Evolutionary conservation across 2,888 invertebrate genomes (phyloP).

Genomic region (Thalpophila matura): DNA sequence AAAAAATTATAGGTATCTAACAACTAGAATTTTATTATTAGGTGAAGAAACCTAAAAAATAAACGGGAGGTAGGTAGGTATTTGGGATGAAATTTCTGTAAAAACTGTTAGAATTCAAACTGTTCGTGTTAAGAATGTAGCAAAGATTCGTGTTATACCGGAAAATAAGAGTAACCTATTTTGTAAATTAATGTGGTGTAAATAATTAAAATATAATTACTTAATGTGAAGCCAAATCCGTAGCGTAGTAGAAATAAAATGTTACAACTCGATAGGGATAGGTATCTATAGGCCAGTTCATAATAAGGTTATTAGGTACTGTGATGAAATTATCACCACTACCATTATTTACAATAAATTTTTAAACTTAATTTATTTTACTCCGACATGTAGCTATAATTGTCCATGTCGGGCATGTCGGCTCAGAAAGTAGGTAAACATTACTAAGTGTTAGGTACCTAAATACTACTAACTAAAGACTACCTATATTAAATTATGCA

Average conservation of each 20-base stretch:
- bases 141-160: slow-evolving; percentile 54
- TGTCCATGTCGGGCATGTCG: slow-evolving; percentile 36
- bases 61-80: slow-evolving; percentile 12
- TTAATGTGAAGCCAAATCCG: slow-evolving; percentile 56
- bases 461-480: background rate
- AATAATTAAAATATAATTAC: slow-evolving; percentile 53
- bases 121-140: slow-evolving; percentile 51
- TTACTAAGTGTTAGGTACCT: slow-evolving; percentile 16
- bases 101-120: slow-evolving; percentile 40
- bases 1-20: slow-evolving; percentile 11
- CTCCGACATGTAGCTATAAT: slow-evolving; percentile 28
- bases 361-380: too few relatives aligned
- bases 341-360: too few relatives aligned
- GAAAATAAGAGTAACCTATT: slow-evolving; percentile 57
- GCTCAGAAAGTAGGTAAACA: too few relatives aligned
- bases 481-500: slow-evolving; percentile 13
- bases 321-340: slow-evolving; percentile 17
- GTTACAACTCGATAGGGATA: slow-evolving; percentile 42
- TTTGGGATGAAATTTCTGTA: slow-evolving; percentile 49
- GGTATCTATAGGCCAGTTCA: slow-evolving; percentile 28
- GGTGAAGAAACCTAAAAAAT: slow-evolving; percentile 12
- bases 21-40: slow-evolving; percentile 39
- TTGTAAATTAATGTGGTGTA: slow-evolving; percentile 64
- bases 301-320: slow-evolving; percentile 22
- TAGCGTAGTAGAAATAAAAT: slow-evolving; percentile 55